Percentiles rank a stretch among this genome's conserved stretches.
These are phyloP conservation scores for Leptocoma aspasia DNA, from an alignment of 2,113 vertebrate species.

Conservation along the genomic window DNA sequence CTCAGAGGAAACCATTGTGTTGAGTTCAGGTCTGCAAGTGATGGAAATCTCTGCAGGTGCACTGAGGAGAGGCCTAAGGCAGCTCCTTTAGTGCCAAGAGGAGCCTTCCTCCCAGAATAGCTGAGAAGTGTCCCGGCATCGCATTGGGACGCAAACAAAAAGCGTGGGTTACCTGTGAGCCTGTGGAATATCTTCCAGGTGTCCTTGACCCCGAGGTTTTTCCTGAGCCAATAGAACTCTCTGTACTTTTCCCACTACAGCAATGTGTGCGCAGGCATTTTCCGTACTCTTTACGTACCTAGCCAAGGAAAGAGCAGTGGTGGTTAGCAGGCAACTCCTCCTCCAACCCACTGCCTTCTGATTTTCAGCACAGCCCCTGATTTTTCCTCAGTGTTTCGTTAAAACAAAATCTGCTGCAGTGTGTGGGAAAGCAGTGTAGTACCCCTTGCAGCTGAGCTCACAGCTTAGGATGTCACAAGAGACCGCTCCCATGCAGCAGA, in stretches of 20 bases:
- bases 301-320: conserved; percentile 27
- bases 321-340: conserved; percentile 16
- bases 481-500: background rate
- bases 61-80: background rate
- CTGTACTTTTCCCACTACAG: conserved; percentile 94
- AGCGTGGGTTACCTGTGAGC: conserved; percentile 85
- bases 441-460: background rate
- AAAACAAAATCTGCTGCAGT: background rate
- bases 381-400: background rate
- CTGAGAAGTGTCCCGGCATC: background rate
- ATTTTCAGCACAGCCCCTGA: background rate
- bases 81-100: background rate
- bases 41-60: background rate
- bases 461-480: background rate
- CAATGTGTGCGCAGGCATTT: conserved; percentile 95
- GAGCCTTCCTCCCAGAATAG: background rate
- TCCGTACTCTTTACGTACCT: conserved; percentile 97
- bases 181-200: conserved; percentile 91
- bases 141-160: background rate
- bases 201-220: conserved; percentile 89
- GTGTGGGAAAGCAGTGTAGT: background rate
- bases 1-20: background rate
- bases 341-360: background rate
- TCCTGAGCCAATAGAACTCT: conserved; percentile 91
- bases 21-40: background rate